Conservation (phyloP, 2,113 vertebrate genomes). For the Upupa epops region DNA sequence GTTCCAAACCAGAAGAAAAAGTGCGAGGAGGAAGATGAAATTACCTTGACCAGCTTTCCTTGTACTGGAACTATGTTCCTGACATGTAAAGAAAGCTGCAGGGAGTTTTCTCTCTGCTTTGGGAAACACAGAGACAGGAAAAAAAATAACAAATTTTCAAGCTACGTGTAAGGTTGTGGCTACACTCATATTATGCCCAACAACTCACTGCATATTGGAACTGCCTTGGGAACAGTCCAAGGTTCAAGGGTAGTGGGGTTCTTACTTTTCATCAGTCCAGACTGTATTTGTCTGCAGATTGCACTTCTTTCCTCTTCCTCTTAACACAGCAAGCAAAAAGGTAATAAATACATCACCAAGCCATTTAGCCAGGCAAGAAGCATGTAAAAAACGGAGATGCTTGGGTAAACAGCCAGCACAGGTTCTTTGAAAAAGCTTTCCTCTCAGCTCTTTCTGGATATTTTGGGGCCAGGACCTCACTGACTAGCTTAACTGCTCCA, state of each 20-base stretch:
- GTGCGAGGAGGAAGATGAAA: neutral
- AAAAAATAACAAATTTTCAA: neutral
- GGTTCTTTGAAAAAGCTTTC: neutral
- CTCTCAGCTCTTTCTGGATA: neutral
- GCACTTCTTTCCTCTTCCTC: neutral
- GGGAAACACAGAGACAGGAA: neutral
- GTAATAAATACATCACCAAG: neutral
- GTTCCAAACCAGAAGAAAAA: conserved; percentile 11
- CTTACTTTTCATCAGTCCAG: neutral
- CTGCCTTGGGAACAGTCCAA: neutral
- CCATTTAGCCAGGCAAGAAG: neutral
- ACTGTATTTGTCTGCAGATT: neutral
- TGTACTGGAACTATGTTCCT: neutral
- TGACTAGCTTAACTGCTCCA: neutral
- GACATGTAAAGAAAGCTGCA: neutral
- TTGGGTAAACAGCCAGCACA: neutral
- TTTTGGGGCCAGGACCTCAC: neutral
- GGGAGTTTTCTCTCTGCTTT: conserved; percentile 2
- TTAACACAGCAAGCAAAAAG: neutral
- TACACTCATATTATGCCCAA: neutral
- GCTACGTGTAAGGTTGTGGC: neutral
- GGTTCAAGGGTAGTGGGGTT: neutral
- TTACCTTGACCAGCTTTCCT: conserved; percentile 8
- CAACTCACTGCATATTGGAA: neutral
- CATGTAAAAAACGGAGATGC: neutral